Conservation (phyloP, 2,113 vertebrate species). For the Colius striatus region DNA sequence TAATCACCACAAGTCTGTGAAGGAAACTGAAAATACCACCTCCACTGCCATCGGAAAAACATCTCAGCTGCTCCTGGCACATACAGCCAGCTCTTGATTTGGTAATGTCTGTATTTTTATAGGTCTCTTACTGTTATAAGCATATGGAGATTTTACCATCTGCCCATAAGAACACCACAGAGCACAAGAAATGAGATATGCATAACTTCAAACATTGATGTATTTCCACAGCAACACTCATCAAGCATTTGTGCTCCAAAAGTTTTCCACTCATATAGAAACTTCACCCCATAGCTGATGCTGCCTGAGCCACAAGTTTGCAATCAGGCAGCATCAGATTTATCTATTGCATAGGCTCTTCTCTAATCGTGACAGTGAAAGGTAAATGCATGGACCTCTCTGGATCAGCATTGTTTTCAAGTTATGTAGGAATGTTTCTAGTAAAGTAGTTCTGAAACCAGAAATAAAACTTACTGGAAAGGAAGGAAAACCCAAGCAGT, state of each 20-base stretch:
- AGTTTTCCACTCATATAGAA: not conserved
- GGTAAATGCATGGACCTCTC: not conserved
- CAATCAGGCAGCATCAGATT: not conserved
- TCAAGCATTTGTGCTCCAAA: not conserved
- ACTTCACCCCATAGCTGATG: not conserved
- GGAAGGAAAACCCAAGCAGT: not conserved
- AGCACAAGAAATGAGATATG: not conserved
- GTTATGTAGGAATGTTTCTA: not conserved
- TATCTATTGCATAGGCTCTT: accelerated
- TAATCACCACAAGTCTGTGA: slow-evolving; percentile 1
- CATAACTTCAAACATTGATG: not conserved
- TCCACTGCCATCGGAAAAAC: not conserved
- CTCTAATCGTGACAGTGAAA: not conserved
- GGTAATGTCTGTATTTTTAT: not conserved
- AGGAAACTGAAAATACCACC: not conserved
- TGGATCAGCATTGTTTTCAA: not conserved
- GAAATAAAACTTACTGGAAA: not conserved
- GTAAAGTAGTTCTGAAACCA: not conserved
- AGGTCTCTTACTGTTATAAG: not conserved
- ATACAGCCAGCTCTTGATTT: not conserved
- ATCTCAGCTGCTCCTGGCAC: not conserved
- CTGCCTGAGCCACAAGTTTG: accelerated
- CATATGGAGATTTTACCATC: not conserved
- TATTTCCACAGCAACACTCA: not conserved
- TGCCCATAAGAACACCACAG: not conserved